Evolutionary conservation across 2,113 vertebrate genomes (phyloP).

Genomic region (Cercocebus atys): DNA sequence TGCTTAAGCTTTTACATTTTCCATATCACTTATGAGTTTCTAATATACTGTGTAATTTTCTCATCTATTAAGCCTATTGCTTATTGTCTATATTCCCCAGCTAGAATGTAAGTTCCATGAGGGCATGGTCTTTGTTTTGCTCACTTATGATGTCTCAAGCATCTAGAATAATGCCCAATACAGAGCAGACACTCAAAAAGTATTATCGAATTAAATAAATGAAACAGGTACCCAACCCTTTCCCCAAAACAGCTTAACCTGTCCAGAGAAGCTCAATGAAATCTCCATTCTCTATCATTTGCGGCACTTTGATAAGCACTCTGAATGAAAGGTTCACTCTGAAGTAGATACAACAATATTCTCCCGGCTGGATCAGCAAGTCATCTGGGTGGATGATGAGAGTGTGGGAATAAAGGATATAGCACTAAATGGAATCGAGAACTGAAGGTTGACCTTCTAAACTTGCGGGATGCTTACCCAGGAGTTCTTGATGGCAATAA

Average conservation of each 20-base stretch:
- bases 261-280: neutral
- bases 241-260: neutral
- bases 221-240: neutral
- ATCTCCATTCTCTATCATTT: neutral
- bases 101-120: neutral
- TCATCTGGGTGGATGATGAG: neutral
- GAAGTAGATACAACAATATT: neutral
- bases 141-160: neutral
- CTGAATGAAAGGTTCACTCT: neutral
- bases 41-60: neutral
- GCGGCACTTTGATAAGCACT: neutral
- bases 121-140: neutral
- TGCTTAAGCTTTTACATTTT: neutral
- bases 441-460: neutral
- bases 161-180: constrained; percentile 3
- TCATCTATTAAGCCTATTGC: neutral
- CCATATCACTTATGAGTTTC: neutral
- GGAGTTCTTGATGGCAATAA: neutral
- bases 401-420: neutral
- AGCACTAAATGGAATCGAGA: neutral
- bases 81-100: neutral
- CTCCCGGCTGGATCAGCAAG: neutral
- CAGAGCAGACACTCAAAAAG: neutral
- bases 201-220: neutral
- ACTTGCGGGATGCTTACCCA: neutral